Conservation (phyloP, 2,888 invertebrate species). For the Catonia carolina region DNA sequence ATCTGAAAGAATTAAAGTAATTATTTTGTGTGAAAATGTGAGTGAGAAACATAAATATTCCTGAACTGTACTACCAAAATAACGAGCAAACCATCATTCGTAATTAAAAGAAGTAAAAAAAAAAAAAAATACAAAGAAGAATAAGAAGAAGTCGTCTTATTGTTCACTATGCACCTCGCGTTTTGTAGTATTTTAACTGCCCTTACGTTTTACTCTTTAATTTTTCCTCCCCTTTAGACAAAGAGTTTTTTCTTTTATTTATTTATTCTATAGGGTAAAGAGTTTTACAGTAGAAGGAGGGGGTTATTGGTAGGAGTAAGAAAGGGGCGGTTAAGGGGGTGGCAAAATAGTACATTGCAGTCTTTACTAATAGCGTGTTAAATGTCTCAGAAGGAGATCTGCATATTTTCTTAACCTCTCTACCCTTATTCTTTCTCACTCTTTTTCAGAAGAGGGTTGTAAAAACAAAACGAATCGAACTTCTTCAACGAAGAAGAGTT, state of each 20-base stretch:
- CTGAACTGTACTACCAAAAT: no score
- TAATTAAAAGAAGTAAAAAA: slow-evolving; percentile 6
- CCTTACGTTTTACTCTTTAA: slow-evolving; percentile 6
- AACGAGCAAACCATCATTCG: not conserved
- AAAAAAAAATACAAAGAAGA: no score
- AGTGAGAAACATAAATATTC: no score
- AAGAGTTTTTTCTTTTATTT: not conserved
- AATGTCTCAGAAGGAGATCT: slow-evolving; percentile 29
- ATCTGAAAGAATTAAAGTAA: no score
- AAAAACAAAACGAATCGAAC: slow-evolving; percentile 8
- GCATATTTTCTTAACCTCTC: slow-evolving; percentile 23
- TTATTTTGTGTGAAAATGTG: no score
- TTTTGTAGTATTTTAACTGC: slow-evolving; percentile 7
- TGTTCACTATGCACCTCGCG: not conserved
- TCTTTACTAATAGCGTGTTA: slow-evolving; percentile 27
- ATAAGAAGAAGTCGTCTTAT: no score
- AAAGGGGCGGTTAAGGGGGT: no score
- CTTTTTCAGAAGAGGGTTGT: not conserved
- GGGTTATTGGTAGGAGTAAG: no score
- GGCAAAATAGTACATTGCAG: no score
- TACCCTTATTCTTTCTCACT: slow-evolving; percentile 2
- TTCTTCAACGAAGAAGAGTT: not conserved
- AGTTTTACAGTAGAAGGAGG: no score
- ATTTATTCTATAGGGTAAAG: slow-evolving; percentile 1
- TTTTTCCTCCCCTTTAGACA: not conserved